These are phyloP conservation scores for Adineta ricciae DNA, from an alignment of 2,888 invertebrate species.

Conservation along the genomic window DNA sequence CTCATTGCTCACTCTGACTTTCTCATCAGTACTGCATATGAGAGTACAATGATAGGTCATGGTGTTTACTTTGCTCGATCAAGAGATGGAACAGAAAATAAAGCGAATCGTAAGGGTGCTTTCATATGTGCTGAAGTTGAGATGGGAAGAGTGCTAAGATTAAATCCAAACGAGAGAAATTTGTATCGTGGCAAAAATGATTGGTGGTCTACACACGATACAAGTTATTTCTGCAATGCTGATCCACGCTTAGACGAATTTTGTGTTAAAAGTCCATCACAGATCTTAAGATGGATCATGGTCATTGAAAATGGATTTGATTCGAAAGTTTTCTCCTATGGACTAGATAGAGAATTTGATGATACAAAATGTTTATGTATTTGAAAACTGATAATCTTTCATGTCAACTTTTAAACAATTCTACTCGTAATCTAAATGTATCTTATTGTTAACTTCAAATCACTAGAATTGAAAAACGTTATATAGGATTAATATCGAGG, in stretches of 20 bases:
- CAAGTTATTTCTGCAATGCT: background rate
- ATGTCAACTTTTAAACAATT: no score
- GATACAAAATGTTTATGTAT: background rate
- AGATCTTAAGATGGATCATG: background rate
- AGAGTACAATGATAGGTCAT: no score
- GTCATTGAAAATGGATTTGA: background rate
- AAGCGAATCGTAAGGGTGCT: no score
- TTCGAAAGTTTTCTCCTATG: background rate
- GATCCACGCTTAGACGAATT: background rate
- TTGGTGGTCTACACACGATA: background rate
- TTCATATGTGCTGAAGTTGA: background rate
- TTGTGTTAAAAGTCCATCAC: background rate
- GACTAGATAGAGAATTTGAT: background rate
- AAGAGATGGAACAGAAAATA: no score
- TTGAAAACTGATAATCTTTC: background rate
- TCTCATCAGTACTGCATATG: no score
- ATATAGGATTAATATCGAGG: no score
- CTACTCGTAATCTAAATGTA: no score
- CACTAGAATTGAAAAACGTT: no score
- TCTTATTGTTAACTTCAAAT: no score
- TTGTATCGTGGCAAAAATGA: background rate
- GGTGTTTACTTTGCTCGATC: no score
- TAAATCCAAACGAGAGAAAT: background rate
- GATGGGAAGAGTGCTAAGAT: background rate
- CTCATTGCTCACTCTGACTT: no score